A percentile compares a stretch with the other conserved stretches of the same genome.
Conservation (phyloP, 2,797 vertebrate genomes). For the Phoxinus dragarum region DNA sequence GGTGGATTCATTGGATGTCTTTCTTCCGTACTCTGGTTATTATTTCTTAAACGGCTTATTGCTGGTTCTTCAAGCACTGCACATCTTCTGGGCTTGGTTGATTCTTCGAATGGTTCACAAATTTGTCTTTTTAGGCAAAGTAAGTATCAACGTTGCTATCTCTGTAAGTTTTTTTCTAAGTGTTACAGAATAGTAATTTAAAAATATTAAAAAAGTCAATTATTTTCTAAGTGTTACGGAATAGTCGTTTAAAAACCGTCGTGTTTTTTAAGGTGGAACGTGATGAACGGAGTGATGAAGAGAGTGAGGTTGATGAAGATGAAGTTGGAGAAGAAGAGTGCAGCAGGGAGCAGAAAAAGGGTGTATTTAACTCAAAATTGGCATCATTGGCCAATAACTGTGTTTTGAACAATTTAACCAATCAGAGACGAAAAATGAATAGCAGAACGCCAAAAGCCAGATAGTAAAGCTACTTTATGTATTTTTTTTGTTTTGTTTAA, state of each 20-base stretch:
- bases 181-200: background rate
- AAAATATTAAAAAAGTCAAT: background rate
- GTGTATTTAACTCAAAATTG: slow-evolving; percentile 72
- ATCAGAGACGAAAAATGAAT: slow-evolving; percentile 71
- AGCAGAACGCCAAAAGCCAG: slow-evolving; percentile 76
- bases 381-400: slow-evolving; percentile 76
- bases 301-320: slow-evolving; percentile 82
- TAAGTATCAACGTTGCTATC: slow-evolving; percentile 63
- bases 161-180: background rate
- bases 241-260: background rate
- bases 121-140: slow-evolving; percentile 86
- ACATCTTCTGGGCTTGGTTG: slow-evolving; percentile 92
- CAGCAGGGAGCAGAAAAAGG: slow-evolving; percentile 67
- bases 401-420: slow-evolving; percentile 74
- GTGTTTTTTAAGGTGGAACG: slow-evolving; percentile 81
- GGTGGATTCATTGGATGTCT: slow-evolving; percentile 80
- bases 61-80: slow-evolving; percentile 84
- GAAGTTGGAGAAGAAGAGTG: slow-evolving; percentile 69
- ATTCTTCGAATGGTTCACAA: slow-evolving; percentile 91
- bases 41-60: slow-evolving; percentile 90
- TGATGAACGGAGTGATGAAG: slow-evolving; percentile 91
- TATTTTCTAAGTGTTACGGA: background rate
- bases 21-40: slow-evolving; percentile 87
- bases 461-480: slow-evolving; percentile 64
- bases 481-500: background rate